Evolutionary conservation across 2,888 invertebrate genomes (phyloP).

Genomic region (Orchesella flavescens): DNA sequence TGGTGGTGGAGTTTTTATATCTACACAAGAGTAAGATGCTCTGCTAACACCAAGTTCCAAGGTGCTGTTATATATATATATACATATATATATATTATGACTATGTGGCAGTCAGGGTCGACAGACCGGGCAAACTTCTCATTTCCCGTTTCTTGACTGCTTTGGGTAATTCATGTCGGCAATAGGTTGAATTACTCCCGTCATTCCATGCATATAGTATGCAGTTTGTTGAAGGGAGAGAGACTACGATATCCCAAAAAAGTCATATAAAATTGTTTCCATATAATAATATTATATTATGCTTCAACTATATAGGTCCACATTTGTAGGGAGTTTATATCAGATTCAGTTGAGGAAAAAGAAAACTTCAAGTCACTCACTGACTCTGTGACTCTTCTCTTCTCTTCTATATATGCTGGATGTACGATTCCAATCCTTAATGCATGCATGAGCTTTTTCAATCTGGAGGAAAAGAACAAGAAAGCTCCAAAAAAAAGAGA

Average conservation of each 20-base stretch:
- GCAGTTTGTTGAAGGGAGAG: not conserved
- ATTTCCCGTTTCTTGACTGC: slow-evolving; percentile 61
- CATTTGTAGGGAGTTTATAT: not conserved
- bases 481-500: not conserved
- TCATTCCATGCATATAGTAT: slow-evolving; percentile 52
- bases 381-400: slow-evolving; percentile 19
- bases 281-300: not conserved
- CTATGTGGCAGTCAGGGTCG: slow-evolving; percentile 53
- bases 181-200: slow-evolving; percentile 57
- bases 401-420: slow-evolving; percentile 3
- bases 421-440: slow-evolving; percentile 37
- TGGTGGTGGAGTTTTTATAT: slow-evolving; percentile 33
- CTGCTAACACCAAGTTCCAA: too few species aligned
- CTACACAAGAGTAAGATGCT: too few species aligned
- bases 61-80: too few species aligned
- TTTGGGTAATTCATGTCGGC: slow-evolving; percentile 60
- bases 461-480: slow-evolving; percentile 30
- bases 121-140: slow-evolving; percentile 62
- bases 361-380: slow-evolving; percentile 32
- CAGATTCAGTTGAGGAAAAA: not conserved
- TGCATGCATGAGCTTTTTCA: slow-evolving; percentile 49
- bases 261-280: not conserved
- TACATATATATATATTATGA: too few species aligned
- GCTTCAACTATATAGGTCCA: too few species aligned
- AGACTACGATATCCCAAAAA: not conserved